A percentile compares a stretch with the other conserved stretches of the same genome.
phyloP scores from a whole-genome alignment of 2,797 vertebrate species.

The Mycteria americana region DNA sequence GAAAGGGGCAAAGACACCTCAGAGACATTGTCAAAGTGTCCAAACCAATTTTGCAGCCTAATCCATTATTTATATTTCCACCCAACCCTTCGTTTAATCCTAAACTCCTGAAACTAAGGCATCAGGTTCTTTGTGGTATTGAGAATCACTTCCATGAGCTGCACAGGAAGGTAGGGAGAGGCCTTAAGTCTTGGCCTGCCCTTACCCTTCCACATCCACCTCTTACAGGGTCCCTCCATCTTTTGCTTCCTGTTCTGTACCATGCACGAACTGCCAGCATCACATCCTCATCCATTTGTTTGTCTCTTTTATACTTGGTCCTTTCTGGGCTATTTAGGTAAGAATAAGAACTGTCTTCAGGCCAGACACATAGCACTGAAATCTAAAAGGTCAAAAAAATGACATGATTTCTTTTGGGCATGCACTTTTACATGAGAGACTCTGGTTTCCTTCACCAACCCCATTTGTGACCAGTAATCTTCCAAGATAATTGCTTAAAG shows the following conservation, averaged over 20 bases:
- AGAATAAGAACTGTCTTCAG: neutral
- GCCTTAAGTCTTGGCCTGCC: neutral
- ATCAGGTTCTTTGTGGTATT: neutral
- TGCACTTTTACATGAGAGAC: neutral
- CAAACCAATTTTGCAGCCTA: conserved; percentile 28
- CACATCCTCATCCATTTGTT: neutral
- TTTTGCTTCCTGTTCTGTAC: neutral
- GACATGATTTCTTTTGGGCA: neutral
- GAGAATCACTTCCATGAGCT: neutral
- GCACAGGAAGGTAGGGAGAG: neutral
- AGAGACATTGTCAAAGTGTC: neutral
- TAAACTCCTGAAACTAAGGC: neutral
- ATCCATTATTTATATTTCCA: conserved; percentile 25
- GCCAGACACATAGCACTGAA: neutral
- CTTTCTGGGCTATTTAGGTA: neutral
- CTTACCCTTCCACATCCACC: neutral
- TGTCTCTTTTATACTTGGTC: neutral
- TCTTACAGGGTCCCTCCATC: neutral
- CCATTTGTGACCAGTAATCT: neutral
- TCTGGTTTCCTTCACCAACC: neutral
- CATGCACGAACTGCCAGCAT: neutral
- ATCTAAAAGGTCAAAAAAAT: neutral
- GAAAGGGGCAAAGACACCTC: conserved; percentile 27
- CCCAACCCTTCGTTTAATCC: neutral
- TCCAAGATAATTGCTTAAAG: neutral